Conservation (phyloP, 2,113 vertebrate genomes). For the Salvelinus sp. region DNA sequence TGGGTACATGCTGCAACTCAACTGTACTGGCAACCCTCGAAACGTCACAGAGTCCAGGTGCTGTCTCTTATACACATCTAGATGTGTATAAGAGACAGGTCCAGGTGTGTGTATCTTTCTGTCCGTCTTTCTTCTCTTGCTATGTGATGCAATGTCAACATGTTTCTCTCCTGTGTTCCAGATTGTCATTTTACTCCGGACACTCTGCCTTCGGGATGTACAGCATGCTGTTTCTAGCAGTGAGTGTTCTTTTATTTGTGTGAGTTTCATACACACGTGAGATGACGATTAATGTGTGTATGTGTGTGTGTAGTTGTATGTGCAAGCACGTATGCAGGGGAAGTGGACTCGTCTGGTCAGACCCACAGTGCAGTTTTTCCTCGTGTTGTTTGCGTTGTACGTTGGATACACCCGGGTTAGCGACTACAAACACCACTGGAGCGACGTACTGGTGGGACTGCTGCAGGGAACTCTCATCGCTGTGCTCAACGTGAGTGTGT, state of each 20-base stretch:
- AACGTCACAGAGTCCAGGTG: slow-evolving; percentile 85
- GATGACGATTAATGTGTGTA: neutral
- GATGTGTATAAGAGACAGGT: no score
- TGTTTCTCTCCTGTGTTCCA: slow-evolving; percentile 50
- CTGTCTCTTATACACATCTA: no score
- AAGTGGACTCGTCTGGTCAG: slow-evolving; percentile 88
- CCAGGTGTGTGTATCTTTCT: slow-evolving; percentile 72
- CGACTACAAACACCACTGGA: slow-evolving; percentile 95
- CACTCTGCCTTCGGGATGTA: slow-evolving; percentile 98
- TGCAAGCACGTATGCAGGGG: slow-evolving; percentile 86
- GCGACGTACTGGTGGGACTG: slow-evolving; percentile 87
- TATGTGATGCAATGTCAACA: neutral
- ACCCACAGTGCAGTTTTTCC: slow-evolving; percentile 92
- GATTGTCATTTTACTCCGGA: slow-evolving; percentile 94
- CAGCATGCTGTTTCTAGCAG: slow-evolving; percentile 94
- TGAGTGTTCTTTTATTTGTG: slow-evolving; percentile 68
- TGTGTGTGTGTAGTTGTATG: slow-evolving; percentile 76
- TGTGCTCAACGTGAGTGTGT: slow-evolving; percentile 79
- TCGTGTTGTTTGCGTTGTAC: slow-evolving; percentile 86
- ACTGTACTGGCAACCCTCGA: slow-evolving; percentile 80
- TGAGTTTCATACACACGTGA: neutral
- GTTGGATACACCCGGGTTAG: slow-evolving; percentile 91
- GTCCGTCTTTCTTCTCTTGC: neutral
- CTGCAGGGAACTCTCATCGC: slow-evolving; percentile 91
- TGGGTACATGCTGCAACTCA: slow-evolving; percentile 74